These are phyloP conservation scores for Nibea albiflora DNA, from an alignment of 2,113 vertebrate species.

Conservation along the genomic window DNA sequence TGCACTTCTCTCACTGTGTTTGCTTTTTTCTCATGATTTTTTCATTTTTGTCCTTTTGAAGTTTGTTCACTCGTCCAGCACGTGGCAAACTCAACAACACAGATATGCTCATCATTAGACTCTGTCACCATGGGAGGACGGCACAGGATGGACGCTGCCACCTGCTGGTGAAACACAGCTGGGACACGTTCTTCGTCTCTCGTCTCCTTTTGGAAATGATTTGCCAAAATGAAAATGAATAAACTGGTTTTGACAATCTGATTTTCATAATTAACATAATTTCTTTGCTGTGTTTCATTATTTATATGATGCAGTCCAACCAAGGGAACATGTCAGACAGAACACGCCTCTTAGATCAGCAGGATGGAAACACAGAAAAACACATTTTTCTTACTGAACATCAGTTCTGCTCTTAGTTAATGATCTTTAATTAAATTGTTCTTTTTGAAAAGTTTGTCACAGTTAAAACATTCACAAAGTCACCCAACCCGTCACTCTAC, in stretches of 20 bases:
- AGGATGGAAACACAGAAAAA: too few relatives aligned
- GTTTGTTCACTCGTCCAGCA: background rate
- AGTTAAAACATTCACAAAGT: too few relatives aligned
- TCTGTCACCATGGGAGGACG: background rate
- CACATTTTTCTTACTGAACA: too few relatives aligned
- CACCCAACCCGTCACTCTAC: too few relatives aligned
- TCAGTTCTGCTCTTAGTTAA: too few relatives aligned
- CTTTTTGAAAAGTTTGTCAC: too few relatives aligned
- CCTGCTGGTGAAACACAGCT: slow-evolving; percentile 6
- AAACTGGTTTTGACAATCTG: background rate
- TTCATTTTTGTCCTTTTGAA: background rate
- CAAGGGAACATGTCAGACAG: too few relatives aligned
- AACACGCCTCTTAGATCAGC: too few relatives aligned
- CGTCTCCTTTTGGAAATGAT: slow-evolving; percentile 19
- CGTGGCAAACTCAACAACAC: background rate
- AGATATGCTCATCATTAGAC: background rate
- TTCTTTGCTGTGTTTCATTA: background rate
- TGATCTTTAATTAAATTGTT: too few relatives aligned
- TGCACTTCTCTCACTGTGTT: background rate
- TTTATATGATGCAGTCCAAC: too few relatives aligned
- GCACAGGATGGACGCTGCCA: background rate
- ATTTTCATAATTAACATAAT: too few relatives aligned
- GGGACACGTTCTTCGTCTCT: background rate
- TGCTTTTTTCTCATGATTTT: background rate
- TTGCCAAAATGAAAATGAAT: slow-evolving; percentile 31